Percentiles rank a stretch among this genome's conserved stretches.
Evolutionary conservation across 2,888 invertebrate species (phyloP).

Genomic region (Lasioglossum figueresi): DNA sequence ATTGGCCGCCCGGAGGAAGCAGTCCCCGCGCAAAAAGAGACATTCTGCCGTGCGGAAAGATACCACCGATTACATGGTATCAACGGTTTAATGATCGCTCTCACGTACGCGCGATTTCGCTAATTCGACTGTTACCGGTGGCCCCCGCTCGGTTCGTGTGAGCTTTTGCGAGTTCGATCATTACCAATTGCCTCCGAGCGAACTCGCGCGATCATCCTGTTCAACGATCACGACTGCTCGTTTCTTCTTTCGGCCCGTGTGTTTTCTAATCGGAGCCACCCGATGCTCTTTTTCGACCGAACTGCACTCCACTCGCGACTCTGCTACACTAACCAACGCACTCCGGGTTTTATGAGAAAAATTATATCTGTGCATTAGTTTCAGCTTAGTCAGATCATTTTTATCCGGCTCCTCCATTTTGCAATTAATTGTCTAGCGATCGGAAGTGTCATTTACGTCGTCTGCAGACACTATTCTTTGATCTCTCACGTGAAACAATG

Average conservation of each 20-base stretch:
- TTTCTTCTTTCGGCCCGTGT: background rate
- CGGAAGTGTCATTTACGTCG: too few relatives aligned
- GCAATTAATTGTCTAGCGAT: too few relatives aligned
- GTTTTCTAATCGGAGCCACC: background rate
- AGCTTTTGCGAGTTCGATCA: conserved; percentile 41
- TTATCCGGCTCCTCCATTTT: too few relatives aligned
- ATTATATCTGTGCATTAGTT: background rate
- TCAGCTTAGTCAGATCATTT: background rate
- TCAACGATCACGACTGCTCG: conserved; percentile 5
- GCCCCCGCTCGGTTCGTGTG: conserved; percentile 12
- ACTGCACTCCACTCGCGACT: background rate
- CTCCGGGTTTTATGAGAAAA: background rate
- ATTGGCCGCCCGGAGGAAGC: conserved; percentile 44
- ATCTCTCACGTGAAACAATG: too few relatives aligned
- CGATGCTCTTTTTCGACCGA: background rate
- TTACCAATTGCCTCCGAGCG: conserved; percentile 52
- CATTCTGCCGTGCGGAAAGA: conserved; percentile 57
- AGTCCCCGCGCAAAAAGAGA: conserved; percentile 48
- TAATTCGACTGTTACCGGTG: conserved; percentile 56
- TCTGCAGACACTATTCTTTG: too few relatives aligned
- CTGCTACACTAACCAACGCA: background rate
- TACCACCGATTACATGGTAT: conserved; percentile 58
- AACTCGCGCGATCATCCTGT: conserved; percentile 22
- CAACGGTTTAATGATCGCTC: conserved; percentile 55
- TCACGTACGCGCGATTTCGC: conserved; percentile 58